Evolutionary conservation across 2,888 invertebrate species (phyloP), one percentile per base, ranked within the genome.

Genomic region (Doris montereyensis): DNA sequence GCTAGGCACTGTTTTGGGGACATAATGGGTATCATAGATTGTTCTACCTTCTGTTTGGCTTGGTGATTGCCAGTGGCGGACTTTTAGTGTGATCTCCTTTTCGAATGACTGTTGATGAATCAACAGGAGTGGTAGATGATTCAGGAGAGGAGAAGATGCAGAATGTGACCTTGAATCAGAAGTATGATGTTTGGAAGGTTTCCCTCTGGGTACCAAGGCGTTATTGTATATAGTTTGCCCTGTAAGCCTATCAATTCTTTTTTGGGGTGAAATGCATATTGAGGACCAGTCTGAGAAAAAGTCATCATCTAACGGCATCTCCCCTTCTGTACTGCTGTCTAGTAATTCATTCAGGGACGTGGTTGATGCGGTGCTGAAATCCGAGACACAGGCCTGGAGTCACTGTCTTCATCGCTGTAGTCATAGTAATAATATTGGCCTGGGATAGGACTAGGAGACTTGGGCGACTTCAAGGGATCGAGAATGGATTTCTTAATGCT

Each of bases 261-360:
- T 77, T 24, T 78, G 60, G 1, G 83, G 83, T 41, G 83, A 79
- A 35, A 84, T 71, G 41, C 78, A 81, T 28, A 79, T 77, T 10
- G 82, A 81, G 21, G 83, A 84, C 83, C 83, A 84, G 70, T 86
- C 87, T 10, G 87, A 83, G 57, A 85, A 86, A 77, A 87, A 86
- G 72, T 87, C 85, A 73, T 85, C 86, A 73, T 86, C 87, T 17
- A 85, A 71, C 41, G 86, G 83, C 1, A 86, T 84, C 35, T 85
- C 86, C 0, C 84, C 84, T 79, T 86, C 86, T 32, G 85, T 58
- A 71, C 86, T 87, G 70, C 84, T 84, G 75, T 90, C 90, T 8
- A 90, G 83, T 24, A 90, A 80, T 78, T 90, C 90, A 76, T 88
- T 89, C 5, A 90, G 83, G 3, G 90, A 90, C 26, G 89, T 85